Percentiles rank a stretch among this genome's conserved stretches.
Evolutionary conservation across 2,797 vertebrate species (phyloP).

Genomic region (Pelobates cultripes): DNA sequence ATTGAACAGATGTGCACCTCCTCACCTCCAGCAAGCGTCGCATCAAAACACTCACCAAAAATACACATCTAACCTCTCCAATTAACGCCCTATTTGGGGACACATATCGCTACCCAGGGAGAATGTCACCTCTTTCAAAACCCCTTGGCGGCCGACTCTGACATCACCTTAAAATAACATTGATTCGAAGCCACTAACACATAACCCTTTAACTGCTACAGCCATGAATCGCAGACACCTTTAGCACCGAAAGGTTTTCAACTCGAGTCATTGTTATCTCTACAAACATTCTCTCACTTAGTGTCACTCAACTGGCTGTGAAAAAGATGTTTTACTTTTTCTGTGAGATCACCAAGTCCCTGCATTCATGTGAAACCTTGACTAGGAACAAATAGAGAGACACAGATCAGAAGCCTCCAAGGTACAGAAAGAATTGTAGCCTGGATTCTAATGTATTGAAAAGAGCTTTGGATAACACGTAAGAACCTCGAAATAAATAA

Average conservation of each 20-base stretch:
- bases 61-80: constrained; percentile 44
- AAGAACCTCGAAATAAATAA: too few species aligned
- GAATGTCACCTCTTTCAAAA: constrained; percentile 35
- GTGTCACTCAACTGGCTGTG: neutral
- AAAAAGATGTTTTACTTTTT: constrained; percentile 10
- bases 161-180: constrained; percentile 40
- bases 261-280: constrained; percentile 11
- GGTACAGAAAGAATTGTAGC: too few species aligned
- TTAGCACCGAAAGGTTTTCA: neutral
- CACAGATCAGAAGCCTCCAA: too few species aligned
- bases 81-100: constrained; percentile 46
- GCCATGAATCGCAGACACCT: neutral
- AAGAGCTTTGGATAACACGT: too few species aligned
- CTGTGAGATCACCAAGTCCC: neutral
- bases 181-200: constrained; percentile 5
- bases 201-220: constrained; percentile 5
- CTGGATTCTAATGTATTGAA: too few species aligned
- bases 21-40: constrained; percentile 32
- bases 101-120: constrained; percentile 22
- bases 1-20: constrained; percentile 43
- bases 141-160: constrained; percentile 2
- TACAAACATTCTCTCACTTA: constrained; percentile 20
- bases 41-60: constrained; percentile 42
- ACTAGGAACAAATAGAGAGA: too few species aligned
- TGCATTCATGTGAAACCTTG: too few species aligned